Evolutionary conservation across 2,888 invertebrate species (phyloP), one percentile per base, ranked within the genome.

Genomic region (Cheilosia impressa): DNA sequence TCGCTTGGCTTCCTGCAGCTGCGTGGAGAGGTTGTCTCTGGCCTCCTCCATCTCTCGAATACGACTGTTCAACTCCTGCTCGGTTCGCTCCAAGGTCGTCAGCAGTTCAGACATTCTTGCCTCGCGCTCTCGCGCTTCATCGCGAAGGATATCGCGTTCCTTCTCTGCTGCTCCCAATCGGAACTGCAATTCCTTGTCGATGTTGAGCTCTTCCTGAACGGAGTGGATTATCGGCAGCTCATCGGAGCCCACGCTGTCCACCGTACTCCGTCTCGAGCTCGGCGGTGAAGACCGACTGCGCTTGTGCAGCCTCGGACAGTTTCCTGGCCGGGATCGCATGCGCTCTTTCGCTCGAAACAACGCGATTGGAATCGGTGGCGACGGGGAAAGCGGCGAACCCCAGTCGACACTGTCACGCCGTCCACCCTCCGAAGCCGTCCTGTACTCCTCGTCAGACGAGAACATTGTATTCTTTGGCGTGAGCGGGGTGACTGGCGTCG

Each of bases 401-500:
- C 97, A 97, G 90, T 97, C 97, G 22, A 96, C 95, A 87, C 96
- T 96, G 88, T 96, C 96, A 58, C 96, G 93, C n/a, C 96, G 93
- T 0, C 95, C 95, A 62, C 96, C 96, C 92, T 97, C 97, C 0
- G 97, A 97, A 10, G 97, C 97, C 0, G 97, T 97, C 89, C 96
- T 93, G 89, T 97, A 97, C 90, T 97, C 97, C 90, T 97, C 97
- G 89, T 97, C 97, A 0, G 97, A 97, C 0, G 97, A 97, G 89
- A 97, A 95, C 17, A 95, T 93, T 2, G 96, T 95, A 87, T 95
- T 94, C 13, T 94, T 94, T 27, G 96, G 95, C 5, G 96, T 95
- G 6, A 94, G 92, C 0, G 95, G 89, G 0, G 91, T 90, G 17
- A 87, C 71, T 0, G 95, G 95, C 13, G 95, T 94, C 6, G 94